Percentiles rank a stretch among this genome's conserved stretches.
These are phyloP conservation scores for Danio rerio DNA, from an alignment of 2,113 vertebrate species.

Conservation along the genomic window DNA sequence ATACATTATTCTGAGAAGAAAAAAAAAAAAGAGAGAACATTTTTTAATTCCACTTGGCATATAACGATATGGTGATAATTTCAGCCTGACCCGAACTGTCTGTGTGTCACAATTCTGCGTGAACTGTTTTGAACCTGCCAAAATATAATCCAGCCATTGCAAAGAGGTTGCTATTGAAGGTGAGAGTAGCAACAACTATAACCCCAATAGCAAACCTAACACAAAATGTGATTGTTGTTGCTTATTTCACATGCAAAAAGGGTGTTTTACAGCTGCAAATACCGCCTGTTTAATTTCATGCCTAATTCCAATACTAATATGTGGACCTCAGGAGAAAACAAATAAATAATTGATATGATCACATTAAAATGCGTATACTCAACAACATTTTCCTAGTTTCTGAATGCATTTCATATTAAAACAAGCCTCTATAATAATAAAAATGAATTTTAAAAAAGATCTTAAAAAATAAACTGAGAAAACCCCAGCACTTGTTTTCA, in stretches of 20 bases:
- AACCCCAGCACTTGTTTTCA: neutral
- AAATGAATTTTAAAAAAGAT: no score
- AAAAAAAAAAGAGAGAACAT: neutral
- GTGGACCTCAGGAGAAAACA: neutral
- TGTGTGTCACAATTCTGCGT: neutral
- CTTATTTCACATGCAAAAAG: neutral
- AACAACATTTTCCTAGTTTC: neutral
- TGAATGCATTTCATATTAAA: neutral
- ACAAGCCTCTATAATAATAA: neutral
- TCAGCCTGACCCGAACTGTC: neutral
- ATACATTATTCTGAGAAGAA: neutral
- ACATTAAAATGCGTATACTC: neutral
- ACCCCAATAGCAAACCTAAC: neutral
- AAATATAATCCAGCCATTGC: neutral
- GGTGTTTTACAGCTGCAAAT: neutral
- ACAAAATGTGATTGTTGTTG: neutral
- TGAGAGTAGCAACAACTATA: neutral
- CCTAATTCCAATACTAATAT: no score
- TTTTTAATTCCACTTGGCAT: neutral
- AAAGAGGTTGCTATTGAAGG: neutral
- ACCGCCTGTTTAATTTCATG: neutral
- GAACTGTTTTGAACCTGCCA: constrained; percentile 13
- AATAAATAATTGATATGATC: neutral
- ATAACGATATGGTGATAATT: neutral
- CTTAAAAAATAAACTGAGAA: no score